Evolutionary conservation across 2,888 invertebrate species (phyloP), one percentile per base, ranked within the genome.

Genomic region (Pseudococcus longispinus): DNA sequence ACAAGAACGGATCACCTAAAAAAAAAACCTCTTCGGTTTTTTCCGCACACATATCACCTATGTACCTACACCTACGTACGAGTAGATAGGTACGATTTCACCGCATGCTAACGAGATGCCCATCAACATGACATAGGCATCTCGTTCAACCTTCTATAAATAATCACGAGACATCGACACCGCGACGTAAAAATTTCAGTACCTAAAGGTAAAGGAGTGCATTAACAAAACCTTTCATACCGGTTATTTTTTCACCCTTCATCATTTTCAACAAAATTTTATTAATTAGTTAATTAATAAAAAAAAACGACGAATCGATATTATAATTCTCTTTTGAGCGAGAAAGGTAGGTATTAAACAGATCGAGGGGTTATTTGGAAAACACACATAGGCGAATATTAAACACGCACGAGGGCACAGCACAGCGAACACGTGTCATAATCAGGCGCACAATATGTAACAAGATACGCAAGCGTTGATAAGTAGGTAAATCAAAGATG

Each of bases 201-300:
- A 26, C 20, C 65, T 26, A 0, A 18, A 26, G 20, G 86, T 86
- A 86, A 86, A 86, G 86, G 11, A 86, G 86, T 86, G 86, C 86
- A 86, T 86, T 80, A 86, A 86, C 86, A 86, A 86, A 80, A 51
- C 51, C 51, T 51, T 46, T 37, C 37, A 9, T 37, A 37, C 37
- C 15, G 13, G 3, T 37, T 44, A 9, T 46, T 46, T 46, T 15
- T 46, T 11, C 3, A 13, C 23, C 26, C 0, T 65, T 65, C 20
- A 9, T 65, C n/a, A n/a, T 65, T 65, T 65, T 13, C 1, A 46
- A 8, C 15, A 46, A 46, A 46, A 11, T 46, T 46, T 46, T 46
- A 46, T 46, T 15, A 46, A 46, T 46, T 46, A 51, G 5, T 51
- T n/a, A 51, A 18, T n/a, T n/a, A n/a, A 51, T 37, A 51, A 51